A percentile compares a stretch with the other conserved stretches of the same genome.
Conservation (phyloP, 2,797 vertebrate genomes). For the Xiphorhynchus erythropygius region DNA sequence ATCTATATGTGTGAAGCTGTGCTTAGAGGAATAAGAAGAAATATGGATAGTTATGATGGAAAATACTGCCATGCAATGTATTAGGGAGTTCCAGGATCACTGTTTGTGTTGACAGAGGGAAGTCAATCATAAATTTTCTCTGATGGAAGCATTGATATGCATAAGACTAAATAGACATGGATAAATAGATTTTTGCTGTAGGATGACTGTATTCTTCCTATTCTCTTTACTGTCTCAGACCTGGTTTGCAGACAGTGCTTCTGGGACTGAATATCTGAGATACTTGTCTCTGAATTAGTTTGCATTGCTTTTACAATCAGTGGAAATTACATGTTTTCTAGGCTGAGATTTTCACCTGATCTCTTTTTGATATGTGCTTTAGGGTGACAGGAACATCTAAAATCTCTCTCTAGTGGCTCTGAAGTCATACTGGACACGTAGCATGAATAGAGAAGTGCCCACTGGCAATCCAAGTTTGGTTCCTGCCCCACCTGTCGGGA, state of each 20-base stretch:
- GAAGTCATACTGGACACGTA: not conserved
- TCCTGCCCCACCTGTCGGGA: fast-evolving
- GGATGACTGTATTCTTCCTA: not conserved
- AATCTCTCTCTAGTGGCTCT: not conserved
- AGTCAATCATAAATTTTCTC: not conserved
- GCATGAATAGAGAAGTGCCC: not conserved
- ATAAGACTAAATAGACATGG: not conserved
- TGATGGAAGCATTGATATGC: not conserved
- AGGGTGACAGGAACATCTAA: not conserved
- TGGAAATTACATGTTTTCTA: not conserved
- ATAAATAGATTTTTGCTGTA: not conserved
- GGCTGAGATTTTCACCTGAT: not conserved
- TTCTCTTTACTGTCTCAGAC: not conserved
- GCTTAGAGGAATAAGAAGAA: not conserved
- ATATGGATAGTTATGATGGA: not conserved
- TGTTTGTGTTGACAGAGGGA: not conserved
- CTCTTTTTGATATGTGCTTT: not conserved
- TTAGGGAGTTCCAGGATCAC: not conserved
- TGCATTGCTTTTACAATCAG: not conserved
- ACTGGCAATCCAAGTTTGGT: not conserved
- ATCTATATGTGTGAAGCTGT: not conserved
- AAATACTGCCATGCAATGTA: not conserved
- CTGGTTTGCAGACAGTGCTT: not conserved
- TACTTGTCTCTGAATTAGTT: not conserved
- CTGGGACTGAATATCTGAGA: not conserved